Base-by-base conservation (phyloP, 2,888 invertebrate species). In the Ormyrus thymus region DNA sequence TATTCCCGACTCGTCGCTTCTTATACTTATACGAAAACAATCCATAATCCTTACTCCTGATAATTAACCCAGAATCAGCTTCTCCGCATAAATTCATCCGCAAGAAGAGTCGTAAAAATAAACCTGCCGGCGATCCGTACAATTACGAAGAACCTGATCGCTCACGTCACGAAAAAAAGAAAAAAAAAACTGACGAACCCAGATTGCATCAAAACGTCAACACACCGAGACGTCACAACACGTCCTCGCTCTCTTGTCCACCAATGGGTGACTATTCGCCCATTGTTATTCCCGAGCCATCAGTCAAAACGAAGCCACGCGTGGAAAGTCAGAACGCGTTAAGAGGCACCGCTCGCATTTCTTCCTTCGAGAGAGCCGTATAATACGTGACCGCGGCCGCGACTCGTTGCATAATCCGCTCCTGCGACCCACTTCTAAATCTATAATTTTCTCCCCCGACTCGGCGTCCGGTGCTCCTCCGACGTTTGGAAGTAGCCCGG, bases 371-470 rank as follows among this genome's bases (percentile, higher is more conserved):
- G 29, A 29, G 55, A 68, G 43, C 15, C 65, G 55, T 56, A 76
- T n/a, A 56, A 50, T 75, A 79, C 75, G 75, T 66, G 79, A 75
- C 71, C 75, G 61, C 75, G 61, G 58, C 43, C 48, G 15, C 11
- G 51, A 29, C n/a, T 58, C 53, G 11, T 78, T 74, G 66, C 58
- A 43, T 66, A 79, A 72, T 56, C 51, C 56, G 9, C 74, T 56
- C 15, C 13, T 61, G 72, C 66, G n/a, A n/a, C 68, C 76, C 55
- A 79, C 79, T 79, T 79, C 72, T 79, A 68, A 78, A 78, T 76
- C 68, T 56, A 43, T 56, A 65, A 59, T 61, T 71, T 66, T 65
- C 55, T 61, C 45, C 61, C 58, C 65, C 48, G 29, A 58, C n/a
- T 56, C 48, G 48, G 53, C 13, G 29, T 29, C 29, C 29, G 29